These are phyloP conservation scores for Actenoides lindsayi DNA, from an alignment of 2,113 vertebrate genomes.

Conservation along the genomic window DNA sequence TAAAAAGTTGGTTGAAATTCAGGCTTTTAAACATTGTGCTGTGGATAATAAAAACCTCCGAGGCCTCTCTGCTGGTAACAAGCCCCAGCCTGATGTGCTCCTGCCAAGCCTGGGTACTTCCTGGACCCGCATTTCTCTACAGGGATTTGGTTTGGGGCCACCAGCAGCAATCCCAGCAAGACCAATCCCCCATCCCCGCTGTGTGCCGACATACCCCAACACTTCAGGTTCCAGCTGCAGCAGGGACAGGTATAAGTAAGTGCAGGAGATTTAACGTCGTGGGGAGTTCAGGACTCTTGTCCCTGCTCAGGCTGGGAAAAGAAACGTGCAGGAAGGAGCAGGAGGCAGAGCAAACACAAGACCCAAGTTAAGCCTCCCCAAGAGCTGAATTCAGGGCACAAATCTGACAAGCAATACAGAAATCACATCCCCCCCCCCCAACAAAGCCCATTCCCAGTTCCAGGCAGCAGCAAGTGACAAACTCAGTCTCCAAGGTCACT, in stretches of 20 bases:
- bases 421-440: neutral
- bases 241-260: neutral
- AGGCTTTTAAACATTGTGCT: neutral
- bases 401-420: neutral
- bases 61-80: neutral
- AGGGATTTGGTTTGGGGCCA: neutral
- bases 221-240: neutral
- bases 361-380: neutral
- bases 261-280: rapidly evolving
- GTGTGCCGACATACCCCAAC: rapidly evolving
- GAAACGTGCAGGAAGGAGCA: neutral
- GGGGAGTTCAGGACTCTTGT: rapidly evolving
- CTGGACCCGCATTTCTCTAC: neutral
- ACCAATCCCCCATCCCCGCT: neutral
- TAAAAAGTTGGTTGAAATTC: neutral
- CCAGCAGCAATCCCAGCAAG: neutral
- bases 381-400: neutral
- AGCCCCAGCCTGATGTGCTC: neutral
- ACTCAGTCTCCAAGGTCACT: constrained; percentile 15
- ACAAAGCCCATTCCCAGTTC: neutral
- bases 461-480: neutral
- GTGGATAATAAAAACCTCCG: neutral
- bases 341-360: neutral
- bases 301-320: neutral
- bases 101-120: neutral